Conservation (phyloP, 2,113 vertebrate genomes). For the Lophotis ruficrista region DNA sequence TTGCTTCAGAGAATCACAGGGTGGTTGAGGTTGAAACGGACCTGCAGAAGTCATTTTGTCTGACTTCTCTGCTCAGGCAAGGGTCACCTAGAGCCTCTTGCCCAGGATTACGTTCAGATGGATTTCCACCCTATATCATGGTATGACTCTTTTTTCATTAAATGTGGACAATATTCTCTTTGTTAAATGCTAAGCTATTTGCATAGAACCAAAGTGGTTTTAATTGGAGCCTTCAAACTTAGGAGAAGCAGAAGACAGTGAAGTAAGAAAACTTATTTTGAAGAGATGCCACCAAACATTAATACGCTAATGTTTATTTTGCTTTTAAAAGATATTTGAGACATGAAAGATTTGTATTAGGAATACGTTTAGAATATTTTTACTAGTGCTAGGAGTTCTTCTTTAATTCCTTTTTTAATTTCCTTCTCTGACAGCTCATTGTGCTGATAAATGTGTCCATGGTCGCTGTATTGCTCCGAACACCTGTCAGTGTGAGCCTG, state of each 20-base stretch:
- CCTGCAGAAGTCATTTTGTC: background rate
- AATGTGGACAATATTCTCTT: background rate
- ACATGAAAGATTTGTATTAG: slow-evolving; percentile 25
- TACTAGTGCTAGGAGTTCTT: background rate
- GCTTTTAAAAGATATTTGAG: slow-evolving; percentile 49
- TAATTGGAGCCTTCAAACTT: background rate
- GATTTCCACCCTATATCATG: background rate
- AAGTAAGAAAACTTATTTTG: background rate
- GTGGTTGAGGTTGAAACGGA: background rate
- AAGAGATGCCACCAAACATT: background rate
- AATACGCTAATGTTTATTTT: background rate
- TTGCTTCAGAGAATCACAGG: background rate
- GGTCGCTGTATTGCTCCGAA: slow-evolving; percentile 94
- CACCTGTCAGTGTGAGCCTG: slow-evolving; percentile 99
- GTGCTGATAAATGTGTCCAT: slow-evolving; percentile 93
- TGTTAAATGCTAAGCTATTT: slow-evolving; percentile 11
- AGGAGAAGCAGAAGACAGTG: background rate
- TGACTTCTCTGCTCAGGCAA: background rate
- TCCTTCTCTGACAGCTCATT: slow-evolving; percentile 86
- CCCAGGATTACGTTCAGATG: background rate
- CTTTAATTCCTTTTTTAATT: slow-evolving; percentile 60
- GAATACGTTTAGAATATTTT: background rate
- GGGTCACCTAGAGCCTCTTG: background rate
- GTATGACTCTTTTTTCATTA: background rate
- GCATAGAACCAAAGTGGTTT: background rate